phyloP scores from a whole-genome alignment of 2,113 vertebrate genomes.

The Odontophorus gujanensis region DNA sequence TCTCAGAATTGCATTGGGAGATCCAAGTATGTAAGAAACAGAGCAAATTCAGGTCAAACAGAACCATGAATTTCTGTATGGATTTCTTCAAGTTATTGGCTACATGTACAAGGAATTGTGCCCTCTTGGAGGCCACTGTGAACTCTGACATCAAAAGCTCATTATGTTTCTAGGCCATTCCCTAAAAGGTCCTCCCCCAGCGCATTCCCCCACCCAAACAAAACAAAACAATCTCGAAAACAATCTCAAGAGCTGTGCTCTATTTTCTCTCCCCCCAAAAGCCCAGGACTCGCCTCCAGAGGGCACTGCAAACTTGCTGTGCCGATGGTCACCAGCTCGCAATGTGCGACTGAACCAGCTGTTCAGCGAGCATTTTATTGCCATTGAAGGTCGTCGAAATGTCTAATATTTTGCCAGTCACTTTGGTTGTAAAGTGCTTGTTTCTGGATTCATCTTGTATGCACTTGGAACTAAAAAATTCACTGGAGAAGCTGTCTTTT shows the following conservation, averaged over 20 bases:
- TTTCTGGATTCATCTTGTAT: neutral
- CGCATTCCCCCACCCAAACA: too few relatives aligned
- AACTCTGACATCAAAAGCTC: neutral
- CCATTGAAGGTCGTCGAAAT: neutral
- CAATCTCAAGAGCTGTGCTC: neutral
- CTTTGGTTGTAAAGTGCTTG: neutral
- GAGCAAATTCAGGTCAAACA: neutral
- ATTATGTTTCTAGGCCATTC: accelerated
- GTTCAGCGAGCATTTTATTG: neutral
- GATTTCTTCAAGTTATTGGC: neutral
- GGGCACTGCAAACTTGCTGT: conserved; percentile 67
- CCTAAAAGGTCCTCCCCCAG: neutral
- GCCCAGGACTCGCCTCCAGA: conserved; percentile 35
- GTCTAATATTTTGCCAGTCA: neutral
- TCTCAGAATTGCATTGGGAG: neutral
- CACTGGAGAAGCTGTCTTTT: neutral
- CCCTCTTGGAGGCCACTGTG: neutral
- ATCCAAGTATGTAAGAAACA: neutral
- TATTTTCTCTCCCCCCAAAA: neutral
- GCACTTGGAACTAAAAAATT: neutral
- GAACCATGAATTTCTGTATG: neutral
- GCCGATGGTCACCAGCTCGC: neutral
- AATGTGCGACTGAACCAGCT: neutral
- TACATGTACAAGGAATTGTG: neutral
- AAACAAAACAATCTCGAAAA: neutral